phyloP scores from a whole-genome alignment of 2,888 invertebrate species.

The Phania funesta region DNA sequence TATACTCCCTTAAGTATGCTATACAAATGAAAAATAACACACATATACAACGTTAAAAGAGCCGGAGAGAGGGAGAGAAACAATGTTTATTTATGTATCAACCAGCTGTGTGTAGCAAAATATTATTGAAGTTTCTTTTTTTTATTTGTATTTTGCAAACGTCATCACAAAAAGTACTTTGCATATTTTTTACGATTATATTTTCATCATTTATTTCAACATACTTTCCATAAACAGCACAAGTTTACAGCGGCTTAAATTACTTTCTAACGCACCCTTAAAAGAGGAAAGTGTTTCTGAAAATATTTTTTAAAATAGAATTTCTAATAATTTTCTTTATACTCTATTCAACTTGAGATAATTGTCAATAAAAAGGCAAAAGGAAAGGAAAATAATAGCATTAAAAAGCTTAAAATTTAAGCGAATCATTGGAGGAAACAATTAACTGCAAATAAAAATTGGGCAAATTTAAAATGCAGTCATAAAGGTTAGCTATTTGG shows the following conservation, averaged over 20 bases:
- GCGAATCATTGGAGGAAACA: neutral
- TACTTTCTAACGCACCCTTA: neutral
- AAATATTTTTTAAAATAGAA: conserved; percentile 9
- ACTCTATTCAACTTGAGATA: neutral
- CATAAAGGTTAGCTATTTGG: too few relatives aligned
- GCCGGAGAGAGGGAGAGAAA: neutral
- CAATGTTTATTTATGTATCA: neutral
- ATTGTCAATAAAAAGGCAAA: conserved; percentile 28
- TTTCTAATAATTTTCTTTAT: conserved; percentile 27
- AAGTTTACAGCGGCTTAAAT: conserved; percentile 28
- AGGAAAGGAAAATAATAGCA: neutral
- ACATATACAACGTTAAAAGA: neutral
- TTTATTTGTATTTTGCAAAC: conserved; percentile 31
- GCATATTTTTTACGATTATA: conserved; percentile 40
- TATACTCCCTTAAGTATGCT: conserved; percentile 7
- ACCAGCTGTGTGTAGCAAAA: too few relatives aligned
- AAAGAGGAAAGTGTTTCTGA: neutral
- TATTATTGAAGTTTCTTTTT: too few relatives aligned
- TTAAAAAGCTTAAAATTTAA: neutral
- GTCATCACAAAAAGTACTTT: conserved; percentile 54
- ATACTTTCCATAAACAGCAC: conserved; percentile 28
- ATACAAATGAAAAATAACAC: neutral
- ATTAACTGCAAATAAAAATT: neutral
- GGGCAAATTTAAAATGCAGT: neutral
- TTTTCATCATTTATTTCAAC: conserved; percentile 43